Evolutionary conservation across 2,888 invertebrate species (phyloP), one percentile per base, ranked within the genome.

Genomic region (Minunthozetes semirufus): DNA sequence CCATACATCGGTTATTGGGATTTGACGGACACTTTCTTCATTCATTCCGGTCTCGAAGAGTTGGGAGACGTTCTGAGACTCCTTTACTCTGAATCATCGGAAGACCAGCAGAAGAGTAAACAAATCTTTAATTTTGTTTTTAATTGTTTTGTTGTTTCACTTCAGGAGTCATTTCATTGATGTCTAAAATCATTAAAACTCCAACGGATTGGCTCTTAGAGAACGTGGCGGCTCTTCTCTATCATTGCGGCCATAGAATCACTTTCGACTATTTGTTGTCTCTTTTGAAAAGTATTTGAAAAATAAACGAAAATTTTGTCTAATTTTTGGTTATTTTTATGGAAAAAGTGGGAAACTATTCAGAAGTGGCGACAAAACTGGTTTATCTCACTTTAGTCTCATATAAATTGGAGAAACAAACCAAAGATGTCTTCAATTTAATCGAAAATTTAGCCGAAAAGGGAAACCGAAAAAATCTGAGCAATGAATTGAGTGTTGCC

Each of bases 1-100:
- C 74, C 74, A 33, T 74, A 70, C 53, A 74, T 74, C 29, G 70
- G 68, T 33, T 74, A 70, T 70, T 74, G 74, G 74, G 74, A 74
- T 71, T 15, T 74, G 53, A 68, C 74, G 17, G 74, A 74, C 38
- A 46, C 74, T 0, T 50, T 68, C 53, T 74, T 74, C 29, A 61
- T 61, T 6, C 4, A 68, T 17, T 25, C 15, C 15, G 46, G 74
- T 46, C n/a, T 74, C 9, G 29, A 70, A 50, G 70, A 74, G 3
- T 46, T 74, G 13, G 74, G 74, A 19, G 29, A 46, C n/a, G 46
- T 27, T 22, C 15, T 74, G 2, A 17, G n/a, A 15, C 2, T 74
- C 5, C 29, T 68, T 2, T 74, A 68, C 33, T 2, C 13, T 2
- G 9, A 61, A 5, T 22, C 29, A 61, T n/a, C n/a, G n/a, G n/a